Conservation (phyloP, 2,888 invertebrate genomes). For the Cheilosia urbana region DNA sequence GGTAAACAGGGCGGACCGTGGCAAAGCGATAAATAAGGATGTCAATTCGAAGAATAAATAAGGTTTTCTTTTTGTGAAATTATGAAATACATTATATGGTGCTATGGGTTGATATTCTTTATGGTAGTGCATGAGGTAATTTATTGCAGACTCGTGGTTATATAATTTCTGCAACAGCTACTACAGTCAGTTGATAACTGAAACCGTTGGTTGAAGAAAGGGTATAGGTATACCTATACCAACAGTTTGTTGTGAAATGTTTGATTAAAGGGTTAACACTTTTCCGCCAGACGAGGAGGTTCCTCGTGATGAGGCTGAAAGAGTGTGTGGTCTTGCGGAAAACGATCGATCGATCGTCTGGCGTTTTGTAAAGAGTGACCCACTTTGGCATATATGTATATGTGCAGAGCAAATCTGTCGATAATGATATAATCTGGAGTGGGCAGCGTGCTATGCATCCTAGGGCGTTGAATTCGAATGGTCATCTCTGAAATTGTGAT, state of each 20-base stretch:
- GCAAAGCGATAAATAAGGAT: slow-evolving; percentile 72
- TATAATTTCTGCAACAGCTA: slow-evolving; percentile 42
- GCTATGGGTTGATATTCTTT: slow-evolving; percentile 38
- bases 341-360: slow-evolving; percentile 13
- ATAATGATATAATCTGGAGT: slow-evolving; percentile 17
- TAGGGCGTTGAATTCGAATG: no score
- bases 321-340: slow-evolving; percentile 18
- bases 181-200: slow-evolving; percentile 28
- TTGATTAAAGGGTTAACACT: slow-evolving; percentile 47
- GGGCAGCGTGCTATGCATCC: background rate
- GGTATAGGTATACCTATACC: background rate
- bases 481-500: no score
- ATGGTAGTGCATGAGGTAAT: slow-evolving; percentile 47
- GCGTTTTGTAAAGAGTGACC: background rate
- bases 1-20: slow-evolving; percentile 22
- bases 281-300: slow-evolving; percentile 31
- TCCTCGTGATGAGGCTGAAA: background rate
- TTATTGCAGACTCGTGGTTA: slow-evolving; percentile 42
- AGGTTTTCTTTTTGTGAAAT: slow-evolving; percentile 52
- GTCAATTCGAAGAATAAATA: slow-evolving; percentile 71
- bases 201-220: background rate
- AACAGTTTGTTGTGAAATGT: slow-evolving; percentile 39
- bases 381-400: background rate
- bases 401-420: background rate
- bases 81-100: slow-evolving; percentile 58